Conservation (phyloP, 1,140 invertebrate genomes). For the Homalodisca vitripennis region DNA sequence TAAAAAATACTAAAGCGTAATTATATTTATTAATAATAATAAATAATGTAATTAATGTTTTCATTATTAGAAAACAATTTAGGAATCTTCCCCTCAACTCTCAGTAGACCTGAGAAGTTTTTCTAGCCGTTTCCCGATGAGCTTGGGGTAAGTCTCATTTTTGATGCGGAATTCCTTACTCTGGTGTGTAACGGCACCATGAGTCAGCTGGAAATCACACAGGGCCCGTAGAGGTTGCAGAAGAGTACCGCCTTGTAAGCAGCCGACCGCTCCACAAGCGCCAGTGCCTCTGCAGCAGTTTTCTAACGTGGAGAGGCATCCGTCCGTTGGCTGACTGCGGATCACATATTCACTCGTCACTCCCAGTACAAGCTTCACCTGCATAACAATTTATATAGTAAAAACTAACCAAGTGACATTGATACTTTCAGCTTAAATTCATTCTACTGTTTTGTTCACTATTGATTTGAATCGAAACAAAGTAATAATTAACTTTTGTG, state of each 20-base stretch:
- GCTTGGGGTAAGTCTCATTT: conserved; percentile 80
- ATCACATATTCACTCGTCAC: conserved; percentile 85
- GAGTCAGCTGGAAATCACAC: conserved; percentile 81
- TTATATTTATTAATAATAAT: too few relatives aligned
- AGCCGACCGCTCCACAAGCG: conserved; percentile 69
- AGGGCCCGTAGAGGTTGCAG: conserved; percentile 77
- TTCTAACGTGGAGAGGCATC: conserved; percentile 89
- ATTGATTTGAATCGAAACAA: too few relatives aligned
- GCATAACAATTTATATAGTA: too few relatives aligned
- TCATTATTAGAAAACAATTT: too few relatives aligned
- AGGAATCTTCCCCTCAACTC: too few relatives aligned
- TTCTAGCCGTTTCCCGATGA: conserved; percentile 71
- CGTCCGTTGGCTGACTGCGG: conserved; percentile 88
- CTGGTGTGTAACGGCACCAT: conserved; percentile 90
- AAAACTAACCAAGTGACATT: too few relatives aligned
- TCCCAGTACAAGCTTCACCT: conserved; percentile 72
- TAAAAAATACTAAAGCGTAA: too few relatives aligned
- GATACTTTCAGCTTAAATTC: too few relatives aligned
- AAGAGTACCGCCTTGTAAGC: conserved; percentile 65
- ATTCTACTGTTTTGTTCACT: too few relatives aligned
- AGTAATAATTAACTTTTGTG: too few relatives aligned
- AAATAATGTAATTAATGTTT: too few relatives aligned
- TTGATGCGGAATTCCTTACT: conserved; percentile 88
- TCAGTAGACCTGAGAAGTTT: conserved; percentile 31
- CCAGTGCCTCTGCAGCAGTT: conserved; percentile 79